Conservation (phyloP, 2,888 invertebrate genomes). For the Hyles lineata region DNA sequence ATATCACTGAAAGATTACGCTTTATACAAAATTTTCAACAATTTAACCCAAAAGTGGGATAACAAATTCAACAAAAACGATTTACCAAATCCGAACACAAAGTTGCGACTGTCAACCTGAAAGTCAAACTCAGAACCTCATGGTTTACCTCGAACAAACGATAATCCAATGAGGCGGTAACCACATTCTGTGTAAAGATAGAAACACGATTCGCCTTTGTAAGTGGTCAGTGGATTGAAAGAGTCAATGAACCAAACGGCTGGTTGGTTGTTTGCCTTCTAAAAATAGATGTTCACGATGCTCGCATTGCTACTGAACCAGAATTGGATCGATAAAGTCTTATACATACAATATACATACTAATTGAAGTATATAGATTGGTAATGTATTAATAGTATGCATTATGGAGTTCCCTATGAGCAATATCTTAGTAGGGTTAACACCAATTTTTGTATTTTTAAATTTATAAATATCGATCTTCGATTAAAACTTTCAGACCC, state of each 20-base stretch:
- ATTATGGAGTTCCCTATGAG: too few relatives aligned
- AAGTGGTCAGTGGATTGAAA: not conserved
- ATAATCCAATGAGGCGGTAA: not conserved
- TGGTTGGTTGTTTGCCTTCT: conserved; percentile 4
- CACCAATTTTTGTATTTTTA: too few relatives aligned
- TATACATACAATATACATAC: not conserved
- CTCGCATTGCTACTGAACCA: not conserved
- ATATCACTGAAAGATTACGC: too few relatives aligned
- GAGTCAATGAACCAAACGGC: not conserved
- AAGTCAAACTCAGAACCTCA: not conserved
- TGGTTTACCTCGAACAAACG: not conserved
- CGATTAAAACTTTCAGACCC: too few relatives aligned
- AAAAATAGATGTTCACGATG: conserved; percentile 13
- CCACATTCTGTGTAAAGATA: not conserved
- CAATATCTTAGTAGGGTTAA: too few relatives aligned
- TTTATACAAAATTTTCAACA: too few relatives aligned
- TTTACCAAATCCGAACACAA: too few relatives aligned
- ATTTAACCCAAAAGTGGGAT: too few relatives aligned
- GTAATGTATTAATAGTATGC: too few relatives aligned
- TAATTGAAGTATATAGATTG: not conserved
- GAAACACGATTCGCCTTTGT: conserved; percentile 2
- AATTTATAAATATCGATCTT: too few relatives aligned
- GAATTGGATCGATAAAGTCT: not conserved
- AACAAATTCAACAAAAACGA: too few relatives aligned
- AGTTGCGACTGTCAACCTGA: not conserved